Evolutionary conservation across 2,888 invertebrate species (phyloP), one percentile per base, ranked within the genome.

Genomic region (Adelphocoris suturalis): DNA sequence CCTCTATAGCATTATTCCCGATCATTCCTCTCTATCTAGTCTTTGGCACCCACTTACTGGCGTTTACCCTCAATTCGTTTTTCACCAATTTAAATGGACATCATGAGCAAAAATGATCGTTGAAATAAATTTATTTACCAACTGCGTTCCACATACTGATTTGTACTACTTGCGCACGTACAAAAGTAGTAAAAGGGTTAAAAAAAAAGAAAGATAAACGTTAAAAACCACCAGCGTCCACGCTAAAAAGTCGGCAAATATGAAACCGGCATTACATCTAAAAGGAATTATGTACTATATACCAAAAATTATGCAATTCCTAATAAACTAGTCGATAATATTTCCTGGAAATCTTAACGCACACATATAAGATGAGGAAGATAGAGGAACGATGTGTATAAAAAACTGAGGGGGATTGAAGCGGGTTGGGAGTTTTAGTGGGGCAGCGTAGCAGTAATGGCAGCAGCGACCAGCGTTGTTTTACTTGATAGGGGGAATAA

Each of bases 401-500:
- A 86, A 86, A 86, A 86, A 86, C 48, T 46, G 52, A 19, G 7
- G 85, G 80, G 37, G 88, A 78, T 88, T 88, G 78, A 80, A 88
- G 88, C 76, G 80, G 37, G 80, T 55, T 78, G 61, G 61, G 85
- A 61, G 61, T 57, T 85, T 85, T 87, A 28, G 55, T 57, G 48
- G 78, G 37, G 61, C 80, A 88, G 55, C 37, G 19, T n/a, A 61
- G 85, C 78, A 88, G 88, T 80, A 88, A 92, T 92, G 92, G 92
- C 92, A 92, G 91, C 91, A 93, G 96, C 96, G 95, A 97, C 98
- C 94, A 97, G 97, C 96, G 98, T 98, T 94, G 98, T 98, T 94
- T 97, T 98, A 93, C 95, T 97, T 93, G 98, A 98, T 95, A 96
- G 98, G 94, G 98, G 98, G 94, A 98, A 98, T 95, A 98, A 98